phyloP scores from a whole-genome alignment of 1,140 invertebrate species.

The Chironomus tepperi region DNA sequence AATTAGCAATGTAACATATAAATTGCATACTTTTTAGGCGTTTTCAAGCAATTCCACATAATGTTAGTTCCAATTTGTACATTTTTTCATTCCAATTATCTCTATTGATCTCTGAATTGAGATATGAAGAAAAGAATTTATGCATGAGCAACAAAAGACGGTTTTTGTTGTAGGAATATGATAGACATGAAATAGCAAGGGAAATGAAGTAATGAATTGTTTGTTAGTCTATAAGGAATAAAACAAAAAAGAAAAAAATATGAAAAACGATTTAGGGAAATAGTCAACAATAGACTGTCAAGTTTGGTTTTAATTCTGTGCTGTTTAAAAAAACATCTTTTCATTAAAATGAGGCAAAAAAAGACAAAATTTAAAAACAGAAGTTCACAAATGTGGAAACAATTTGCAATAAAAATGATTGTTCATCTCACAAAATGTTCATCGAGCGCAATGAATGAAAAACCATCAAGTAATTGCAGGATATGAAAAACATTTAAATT shows the following conservation, averaged over 20 bases:
- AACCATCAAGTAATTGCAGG: slow-evolving; percentile 5
- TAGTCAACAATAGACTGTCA: background rate
- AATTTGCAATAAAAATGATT: slow-evolving; percentile 2
- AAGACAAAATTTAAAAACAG: background rate
- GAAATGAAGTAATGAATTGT: too few species aligned
- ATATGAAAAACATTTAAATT: background rate
- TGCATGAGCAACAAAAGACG: too few species aligned
- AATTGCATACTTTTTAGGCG: too few species aligned
- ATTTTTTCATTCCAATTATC: too few species aligned
- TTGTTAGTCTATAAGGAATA: background rate
- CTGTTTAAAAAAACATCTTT: background rate
- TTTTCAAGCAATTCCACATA: too few species aligned
- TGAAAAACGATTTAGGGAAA: background rate
- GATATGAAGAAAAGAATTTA: too few species aligned
- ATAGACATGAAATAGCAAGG: too few species aligned
- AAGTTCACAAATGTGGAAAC: background rate
- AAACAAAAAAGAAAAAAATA: background rate
- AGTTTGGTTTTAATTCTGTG: background rate
- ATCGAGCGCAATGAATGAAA: slow-evolving; percentile 19
- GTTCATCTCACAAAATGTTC: background rate
- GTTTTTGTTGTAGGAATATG: too few species aligned
- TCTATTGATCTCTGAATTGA: too few species aligned
- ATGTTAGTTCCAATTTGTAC: too few species aligned
- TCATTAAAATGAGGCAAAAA: too few species aligned
- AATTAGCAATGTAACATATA: too few species aligned